A percentile compares a stretch with the other conserved stretches of the same genome.
These are phyloP conservation scores for Leuctra nigra DNA, from an alignment of 2,888 invertebrate species.

Conservation along the genomic window DNA sequence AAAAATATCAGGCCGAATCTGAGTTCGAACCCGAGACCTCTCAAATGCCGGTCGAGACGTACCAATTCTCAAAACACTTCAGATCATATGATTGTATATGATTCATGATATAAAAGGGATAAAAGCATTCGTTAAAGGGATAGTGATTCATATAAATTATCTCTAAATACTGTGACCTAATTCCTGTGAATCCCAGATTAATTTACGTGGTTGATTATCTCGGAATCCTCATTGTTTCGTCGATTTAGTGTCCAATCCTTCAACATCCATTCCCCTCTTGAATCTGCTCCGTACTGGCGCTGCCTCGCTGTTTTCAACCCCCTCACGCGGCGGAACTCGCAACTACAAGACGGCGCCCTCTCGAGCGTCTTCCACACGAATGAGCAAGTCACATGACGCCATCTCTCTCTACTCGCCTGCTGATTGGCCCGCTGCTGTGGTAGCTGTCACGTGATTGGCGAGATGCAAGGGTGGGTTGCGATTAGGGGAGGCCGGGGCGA, in stretches of 20 bases:
- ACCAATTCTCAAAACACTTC: too few relatives aligned
- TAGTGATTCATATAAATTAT: too few relatives aligned
- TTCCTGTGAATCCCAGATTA: too few relatives aligned
- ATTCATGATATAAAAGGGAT: too few relatives aligned
- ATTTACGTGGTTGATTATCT: too few relatives aligned
- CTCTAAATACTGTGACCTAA: too few relatives aligned
- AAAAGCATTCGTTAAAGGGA: too few relatives aligned
- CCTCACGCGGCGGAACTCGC: conserved; percentile 5
- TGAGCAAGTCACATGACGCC: background rate
- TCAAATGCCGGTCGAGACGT: too few relatives aligned
- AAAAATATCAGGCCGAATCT: too few relatives aligned
- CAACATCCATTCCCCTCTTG: background rate
- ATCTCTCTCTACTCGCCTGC: background rate
- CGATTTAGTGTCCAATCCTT: background rate
- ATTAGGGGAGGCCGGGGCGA: background rate
- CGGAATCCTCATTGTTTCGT: too few relatives aligned
- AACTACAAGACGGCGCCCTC: conserved; percentile 6
- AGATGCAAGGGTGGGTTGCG: background rate
- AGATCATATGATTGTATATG: too few relatives aligned
- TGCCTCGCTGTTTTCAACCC: background rate
- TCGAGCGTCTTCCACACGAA: background rate
- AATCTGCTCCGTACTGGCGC: background rate
- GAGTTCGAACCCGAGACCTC: too few relatives aligned
- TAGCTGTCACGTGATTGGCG: background rate
- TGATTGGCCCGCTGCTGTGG: background rate